phyloP scores from a whole-genome alignment of 2,113 vertebrate species.

The Centropus unirufus region DNA sequence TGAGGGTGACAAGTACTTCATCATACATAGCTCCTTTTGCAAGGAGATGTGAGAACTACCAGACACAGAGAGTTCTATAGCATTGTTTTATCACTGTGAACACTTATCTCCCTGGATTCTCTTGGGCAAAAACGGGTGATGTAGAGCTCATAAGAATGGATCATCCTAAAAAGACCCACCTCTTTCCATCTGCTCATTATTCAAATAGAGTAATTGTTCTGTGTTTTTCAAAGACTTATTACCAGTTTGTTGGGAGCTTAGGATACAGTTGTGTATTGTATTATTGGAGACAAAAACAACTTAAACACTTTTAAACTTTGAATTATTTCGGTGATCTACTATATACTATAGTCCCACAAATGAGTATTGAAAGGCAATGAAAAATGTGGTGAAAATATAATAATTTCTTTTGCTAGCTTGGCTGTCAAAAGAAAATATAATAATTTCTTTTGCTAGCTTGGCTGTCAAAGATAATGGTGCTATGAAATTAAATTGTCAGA shows the following conservation, averaged over 20 bases:
- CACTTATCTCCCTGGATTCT: background rate
- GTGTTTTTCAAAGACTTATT: background rate
- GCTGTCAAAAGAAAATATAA: background rate
- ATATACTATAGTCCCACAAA: background rate
- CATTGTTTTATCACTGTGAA: background rate
- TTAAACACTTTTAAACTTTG: background rate
- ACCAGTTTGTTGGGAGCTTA: background rate
- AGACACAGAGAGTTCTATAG: background rate
- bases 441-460: background rate
- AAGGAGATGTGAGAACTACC: background rate
- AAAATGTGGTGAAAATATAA: background rate
- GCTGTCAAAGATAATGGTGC: background rate
- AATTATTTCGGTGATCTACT: background rate
- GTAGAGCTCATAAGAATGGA: background rate
- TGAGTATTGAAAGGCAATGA: background rate
- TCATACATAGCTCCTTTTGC: background rate
- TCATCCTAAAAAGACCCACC: background rate
- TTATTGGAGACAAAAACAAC: fast-evolving
- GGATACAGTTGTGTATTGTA: background rate
- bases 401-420: background rate
- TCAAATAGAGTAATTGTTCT: background rate
- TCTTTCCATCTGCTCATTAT: background rate
- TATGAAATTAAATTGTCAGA: background rate
- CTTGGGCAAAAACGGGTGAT: background rate
- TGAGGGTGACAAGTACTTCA: background rate